Base-by-base conservation (phyloP, 2,113 vertebrate species). In the Lophochroa leadbeateri region DNA sequence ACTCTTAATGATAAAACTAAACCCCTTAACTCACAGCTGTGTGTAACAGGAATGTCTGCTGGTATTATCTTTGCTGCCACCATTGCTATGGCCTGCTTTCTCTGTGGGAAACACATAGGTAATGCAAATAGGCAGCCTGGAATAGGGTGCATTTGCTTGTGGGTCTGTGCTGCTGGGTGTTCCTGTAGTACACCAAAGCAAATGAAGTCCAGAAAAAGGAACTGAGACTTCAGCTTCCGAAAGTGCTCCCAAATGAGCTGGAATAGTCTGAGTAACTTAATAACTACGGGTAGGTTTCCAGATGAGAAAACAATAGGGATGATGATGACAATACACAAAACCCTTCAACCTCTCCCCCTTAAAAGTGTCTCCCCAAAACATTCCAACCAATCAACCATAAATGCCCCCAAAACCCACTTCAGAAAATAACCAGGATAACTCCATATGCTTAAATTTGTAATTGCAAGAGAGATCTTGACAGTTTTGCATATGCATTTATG, bases 131-230 rank as follows among this genome's bases (percentile, higher is more conserved):
- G 7, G 23, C 14, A 57, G 9, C n/a, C 10, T 28, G 9, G 6
- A 10, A 4, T 6, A 25, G n/a, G 31, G 11, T 50, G 33, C 0
- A 0, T 44, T 75, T 75, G 17, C 46, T 35, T 21, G 5, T 5
- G 33, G 13, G 23, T 74, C 11, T 65, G 31, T 77, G 13, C 33
- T 74, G 33, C 17, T 65, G 64, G 29, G 4, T 47, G 6, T 58
- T 58, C 39, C 31, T 49, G 31, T n/a, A 19, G 6, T 21, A 11
- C 10, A 16, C 10, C 13, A 18, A 10, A 41, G 16, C 0, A 2
- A 19, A 18, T 18, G 24, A 63, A 75, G 28, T 31, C 33, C 8
- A 2, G 1, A n/a, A 50, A 78, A 63, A 86, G 11, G 10, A 35
- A 8, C 3, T 0, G 1, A 82, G 50, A 7, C 9, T 74, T 70